Evolutionary conservation across 2,797 vertebrate genomes (phyloP).

Genomic region (Pampus argenteus): DNA sequence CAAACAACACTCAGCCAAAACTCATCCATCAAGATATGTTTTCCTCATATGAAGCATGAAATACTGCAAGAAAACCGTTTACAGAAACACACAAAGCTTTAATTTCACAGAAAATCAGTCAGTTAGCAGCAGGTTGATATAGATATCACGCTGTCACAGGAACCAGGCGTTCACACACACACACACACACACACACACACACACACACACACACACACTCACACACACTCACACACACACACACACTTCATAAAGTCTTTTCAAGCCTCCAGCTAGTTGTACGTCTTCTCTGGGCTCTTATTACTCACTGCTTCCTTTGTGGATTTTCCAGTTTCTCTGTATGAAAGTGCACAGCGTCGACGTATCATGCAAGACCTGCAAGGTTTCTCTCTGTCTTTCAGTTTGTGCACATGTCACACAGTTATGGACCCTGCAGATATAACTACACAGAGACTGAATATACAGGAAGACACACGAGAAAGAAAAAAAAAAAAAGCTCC

Average conservation of each 20-base stretch:
- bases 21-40: background rate
- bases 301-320: constrained; percentile 11
- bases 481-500: background rate
- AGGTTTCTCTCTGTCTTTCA: constrained; percentile 10
- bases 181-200: constrained; percentile 25
- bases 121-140: constrained; percentile 1
- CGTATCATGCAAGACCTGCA: constrained; percentile 11
- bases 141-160: constrained; percentile 12
- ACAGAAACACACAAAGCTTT: constrained; percentile 9
- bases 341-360: constrained; percentile 28
- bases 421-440: constrained; percentile 7
- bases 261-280: background rate
- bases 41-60: background rate
- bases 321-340: constrained; percentile 30
- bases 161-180: constrained; percentile 8
- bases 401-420: constrained; percentile 15
- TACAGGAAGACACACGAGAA: no score
- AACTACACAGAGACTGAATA: constrained; percentile 10
- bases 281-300: constrained; percentile 10
- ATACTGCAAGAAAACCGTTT: background rate
- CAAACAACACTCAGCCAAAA: no score
- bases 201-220: constrained; percentile 15
- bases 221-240: constrained; percentile 26
- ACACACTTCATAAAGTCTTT: background rate
- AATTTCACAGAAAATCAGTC: background rate